Evolutionary conservation across 1,140 invertebrate genomes (phyloP).

Genomic region (Lordiphosa clarofinis): DNA sequence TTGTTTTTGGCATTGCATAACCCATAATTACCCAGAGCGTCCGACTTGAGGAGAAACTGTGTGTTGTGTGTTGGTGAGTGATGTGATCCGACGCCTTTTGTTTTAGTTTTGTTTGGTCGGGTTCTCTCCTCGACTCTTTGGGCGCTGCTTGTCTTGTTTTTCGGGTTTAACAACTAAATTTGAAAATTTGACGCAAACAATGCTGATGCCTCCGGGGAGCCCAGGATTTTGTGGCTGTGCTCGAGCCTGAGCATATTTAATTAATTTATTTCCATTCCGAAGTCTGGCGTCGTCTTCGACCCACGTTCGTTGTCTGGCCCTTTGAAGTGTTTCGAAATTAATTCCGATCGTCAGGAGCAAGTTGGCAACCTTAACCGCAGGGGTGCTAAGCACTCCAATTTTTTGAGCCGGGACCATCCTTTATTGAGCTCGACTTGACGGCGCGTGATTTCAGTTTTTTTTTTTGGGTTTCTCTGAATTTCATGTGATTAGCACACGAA

Average conservation of each 20-base stretch:
- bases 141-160: constrained; percentile 66
- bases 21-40: constrained; percentile 41
- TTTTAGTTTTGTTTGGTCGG: constrained; percentile 25
- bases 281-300: constrained; percentile 37
- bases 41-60: constrained; percentile 7
- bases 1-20: constrained; percentile 64
- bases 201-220: constrained; percentile 55
- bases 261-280: constrained; percentile 69
- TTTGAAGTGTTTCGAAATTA: constrained; percentile 78
- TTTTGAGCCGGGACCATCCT: constrained; percentile 30
- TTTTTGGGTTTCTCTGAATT: constrained; percentile 42
- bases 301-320: constrained; percentile 40
- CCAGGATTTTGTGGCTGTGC: constrained; percentile 12
- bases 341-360: constrained; percentile 61
- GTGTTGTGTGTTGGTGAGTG: constrained; percentile 34
- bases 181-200: constrained; percentile 77
- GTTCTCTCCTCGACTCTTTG: constrained; percentile 23
- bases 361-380: constrained; percentile 40
- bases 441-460: constrained; percentile 58
- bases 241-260: constrained; percentile 56
- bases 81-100: constrained; percentile 65
- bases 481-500: constrained; percentile 74
- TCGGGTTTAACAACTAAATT: constrained; percentile 78
- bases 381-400: constrained; percentile 62
- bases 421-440: constrained; percentile 39